Evolutionary conservation across 1,140 invertebrate genomes (phyloP), one percentile per base, ranked within the genome.

Genomic region (Druon quercuslanigerum): DNA sequence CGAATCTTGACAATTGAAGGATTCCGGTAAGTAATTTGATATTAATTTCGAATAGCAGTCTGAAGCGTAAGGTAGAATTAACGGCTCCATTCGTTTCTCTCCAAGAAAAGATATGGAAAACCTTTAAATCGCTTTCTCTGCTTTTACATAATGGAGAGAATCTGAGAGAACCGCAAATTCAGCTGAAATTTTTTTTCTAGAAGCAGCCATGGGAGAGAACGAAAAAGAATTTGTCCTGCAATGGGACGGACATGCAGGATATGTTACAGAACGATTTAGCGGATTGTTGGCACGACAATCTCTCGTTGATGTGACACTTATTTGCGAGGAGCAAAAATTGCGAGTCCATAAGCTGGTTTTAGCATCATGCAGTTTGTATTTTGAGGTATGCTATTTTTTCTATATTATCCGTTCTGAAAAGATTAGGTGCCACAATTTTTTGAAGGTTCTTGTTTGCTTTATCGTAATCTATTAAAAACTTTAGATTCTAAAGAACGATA

Each of bases 331-430:
- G 73, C 92, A 93, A 77, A 92, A 92, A 72, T 86, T 94, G 17
- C 90, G 92, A 86, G 93, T 93, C 78, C 93, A 94, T 79, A 91
- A 93, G 83, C 88, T 93, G 51, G 93, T 94, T 56, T 90, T 94
- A 50, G 93, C 92, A 72, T 93, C 93, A 33, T 93, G 93, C 88
- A 94, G 93, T 84, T 92, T 93, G 79, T 94, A 94, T 82, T 94
- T 94, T 88, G 92, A 93, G 88, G 94, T 92, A 86, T 75, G 60
- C 2, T 66, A 66, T 3, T 66, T 46, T 66, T 33, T 20, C 14
- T 66, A 25, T 66, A 66, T 66, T 20, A 66, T 33, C 60, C 25
- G 60, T 66, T 66, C 60, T 16, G n/a, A 66, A 66, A 66, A 66
- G 25, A 66, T 66, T 40, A 25, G 13, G 33, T 66, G 40, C 40